phyloP scores from a whole-genome alignment of 2,888 invertebrate genomes.

The Cantharis rufa region DNA sequence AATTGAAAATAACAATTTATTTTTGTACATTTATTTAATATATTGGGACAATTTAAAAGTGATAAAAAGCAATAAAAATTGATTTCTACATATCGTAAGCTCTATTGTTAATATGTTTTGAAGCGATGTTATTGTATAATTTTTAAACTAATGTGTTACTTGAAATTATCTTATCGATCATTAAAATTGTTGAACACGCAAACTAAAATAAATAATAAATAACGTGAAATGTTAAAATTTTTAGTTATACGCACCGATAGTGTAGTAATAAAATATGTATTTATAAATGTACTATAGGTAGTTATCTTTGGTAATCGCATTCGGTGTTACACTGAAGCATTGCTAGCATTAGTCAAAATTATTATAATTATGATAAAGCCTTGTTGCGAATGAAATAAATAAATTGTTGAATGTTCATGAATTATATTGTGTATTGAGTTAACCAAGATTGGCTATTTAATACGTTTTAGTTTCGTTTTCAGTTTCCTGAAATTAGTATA shows the following conservation, averaged over 20 bases:
- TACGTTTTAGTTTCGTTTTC: slow-evolving; percentile 11
- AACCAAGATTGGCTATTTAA: slow-evolving; percentile 5
- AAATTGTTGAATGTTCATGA: not conserved
- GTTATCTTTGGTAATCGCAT: not conserved
- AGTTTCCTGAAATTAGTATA: slow-evolving; percentile 19
- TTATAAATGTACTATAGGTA: not conserved
- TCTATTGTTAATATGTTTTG: not conserved
- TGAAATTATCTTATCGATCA: not conserved
- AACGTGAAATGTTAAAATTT: not conserved
- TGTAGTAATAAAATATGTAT: not conserved
- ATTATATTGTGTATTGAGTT: slow-evolving; percentile 4
- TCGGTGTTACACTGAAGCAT: not conserved
- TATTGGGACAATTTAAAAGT: not conserved
- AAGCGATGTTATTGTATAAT: not conserved
- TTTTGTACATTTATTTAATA: not conserved
- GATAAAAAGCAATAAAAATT: not conserved
- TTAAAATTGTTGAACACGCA: not conserved
- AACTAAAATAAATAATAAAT: not conserved
- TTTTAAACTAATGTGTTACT: not conserved
- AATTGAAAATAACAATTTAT: not conserved
- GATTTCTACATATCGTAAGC: not conserved
- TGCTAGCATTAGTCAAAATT: not conserved
- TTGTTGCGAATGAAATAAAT: not conserved
- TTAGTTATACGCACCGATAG: not conserved
- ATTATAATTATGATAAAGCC: not conserved